phyloP scores from a whole-genome alignment of 2,113 vertebrate species.

The Sinocyclocheilus grahami region DNA sequence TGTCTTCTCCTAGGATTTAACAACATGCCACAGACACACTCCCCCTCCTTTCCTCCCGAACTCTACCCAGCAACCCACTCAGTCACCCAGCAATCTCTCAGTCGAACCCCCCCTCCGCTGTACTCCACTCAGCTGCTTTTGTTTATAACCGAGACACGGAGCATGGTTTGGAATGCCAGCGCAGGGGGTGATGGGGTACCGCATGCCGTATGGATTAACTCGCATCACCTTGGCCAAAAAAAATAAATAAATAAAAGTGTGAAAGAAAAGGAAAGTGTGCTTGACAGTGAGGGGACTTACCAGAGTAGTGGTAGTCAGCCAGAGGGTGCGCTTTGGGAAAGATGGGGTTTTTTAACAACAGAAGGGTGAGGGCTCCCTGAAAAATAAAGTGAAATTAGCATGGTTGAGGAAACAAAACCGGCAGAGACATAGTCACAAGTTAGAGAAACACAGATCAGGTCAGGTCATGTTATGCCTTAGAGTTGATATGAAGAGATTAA shows the following conservation, averaged over 20 bases:
- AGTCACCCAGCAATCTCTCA: constrained; percentile 40
- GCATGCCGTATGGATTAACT: not conserved
- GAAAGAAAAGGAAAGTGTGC: not conserved
- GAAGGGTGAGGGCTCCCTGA: constrained; percentile 85
- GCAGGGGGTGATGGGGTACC: not conserved
- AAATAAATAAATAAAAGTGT: not conserved
- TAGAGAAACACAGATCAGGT: not conserved
- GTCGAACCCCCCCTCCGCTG: not conserved
- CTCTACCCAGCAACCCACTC: constrained; percentile 38
- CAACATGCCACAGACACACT: constrained; percentile 62
- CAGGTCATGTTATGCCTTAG: not conserved
- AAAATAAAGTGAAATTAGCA: constrained; percentile 38
- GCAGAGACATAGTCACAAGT: not conserved
- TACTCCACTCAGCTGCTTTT: constrained; percentile 48
- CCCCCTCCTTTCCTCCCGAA: constrained; percentile 27
- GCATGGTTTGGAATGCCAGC: constrained; percentile 28
- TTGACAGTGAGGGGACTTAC: constrained; percentile 66
- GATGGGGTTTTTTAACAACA: constrained; percentile 84
- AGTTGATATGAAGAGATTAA: constrained; percentile 34
- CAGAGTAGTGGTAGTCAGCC: constrained; percentile 94
- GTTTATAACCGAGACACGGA: constrained; percentile 43
- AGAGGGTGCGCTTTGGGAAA: constrained; percentile 80
- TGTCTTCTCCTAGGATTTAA: constrained; percentile 73
- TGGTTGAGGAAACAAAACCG: not conserved
- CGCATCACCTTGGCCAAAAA: not conserved